A percentile compares a stretch with the other conserved stretches of the same genome.
Conservation (phyloP, 2,888 invertebrate species). For the Periphyllus acericola region DNA sequence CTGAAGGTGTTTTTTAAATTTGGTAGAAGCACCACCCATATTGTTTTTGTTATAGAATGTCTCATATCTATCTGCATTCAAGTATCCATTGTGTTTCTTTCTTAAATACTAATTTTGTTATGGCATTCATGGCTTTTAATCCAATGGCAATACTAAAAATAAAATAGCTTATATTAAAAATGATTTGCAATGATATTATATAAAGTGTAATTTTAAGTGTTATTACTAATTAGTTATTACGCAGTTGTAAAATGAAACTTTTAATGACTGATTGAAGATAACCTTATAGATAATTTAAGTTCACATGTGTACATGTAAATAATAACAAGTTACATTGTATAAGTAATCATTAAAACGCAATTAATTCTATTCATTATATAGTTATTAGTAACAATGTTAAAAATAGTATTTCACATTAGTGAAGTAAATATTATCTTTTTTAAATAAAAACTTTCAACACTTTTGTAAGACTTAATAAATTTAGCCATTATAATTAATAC, state of each 20-base stretch:
- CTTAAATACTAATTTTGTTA: background rate
- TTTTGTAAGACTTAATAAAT: too few species aligned
- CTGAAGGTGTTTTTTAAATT: constrained; percentile 76
- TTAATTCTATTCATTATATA: too few species aligned
- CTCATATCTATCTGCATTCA: constrained; percentile 45
- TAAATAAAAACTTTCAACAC: too few species aligned
- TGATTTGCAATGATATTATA: background rate
- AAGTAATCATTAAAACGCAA: too few species aligned
- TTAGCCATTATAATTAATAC: too few species aligned
- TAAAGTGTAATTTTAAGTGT: background rate
- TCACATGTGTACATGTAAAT: background rate
- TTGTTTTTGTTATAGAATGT: constrained; percentile 61
- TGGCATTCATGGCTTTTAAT: constrained; percentile 5
- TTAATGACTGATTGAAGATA: background rate
- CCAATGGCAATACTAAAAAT: background rate
- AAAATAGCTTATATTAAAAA: background rate
- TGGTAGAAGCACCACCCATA: constrained; percentile 77
- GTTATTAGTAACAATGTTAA: too few species aligned
- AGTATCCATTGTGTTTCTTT: constrained; percentile 2
- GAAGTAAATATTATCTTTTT: too few species aligned
- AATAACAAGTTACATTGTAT: too few species aligned
- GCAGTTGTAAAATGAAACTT: background rate
- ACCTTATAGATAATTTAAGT: background rate
- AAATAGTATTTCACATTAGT: too few species aligned
- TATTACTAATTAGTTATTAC: background rate